phyloP scores from a whole-genome alignment of 64 coral and sea anemone species.

The Pocillopora verrucosa region DNA sequence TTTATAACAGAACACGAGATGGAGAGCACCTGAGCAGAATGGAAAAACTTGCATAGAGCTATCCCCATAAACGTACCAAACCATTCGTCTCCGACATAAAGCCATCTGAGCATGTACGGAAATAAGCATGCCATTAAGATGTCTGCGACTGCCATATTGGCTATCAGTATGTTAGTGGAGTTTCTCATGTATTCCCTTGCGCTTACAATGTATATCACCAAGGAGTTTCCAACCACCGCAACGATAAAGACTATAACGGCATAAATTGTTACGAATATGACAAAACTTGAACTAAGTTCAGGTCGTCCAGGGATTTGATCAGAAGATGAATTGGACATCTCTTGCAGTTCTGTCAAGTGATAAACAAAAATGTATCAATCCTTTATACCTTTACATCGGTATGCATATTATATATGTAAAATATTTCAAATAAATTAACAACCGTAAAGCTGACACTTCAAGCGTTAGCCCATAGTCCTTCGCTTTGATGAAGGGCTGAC shows the following conservation, averaged over 20 bases:
- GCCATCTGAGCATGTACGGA: constrained; percentile 70
- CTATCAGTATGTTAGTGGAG: constrained; percentile 85
- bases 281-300: constrained; percentile 13
- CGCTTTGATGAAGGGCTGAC: too few species aligned
- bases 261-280: constrained; percentile 38
- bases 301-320: neutral
- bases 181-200: constrained; percentile 68
- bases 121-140: constrained; percentile 61
- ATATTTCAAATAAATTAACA: too few species aligned
- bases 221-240: constrained; percentile 59
- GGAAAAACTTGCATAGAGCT: constrained; percentile 60
- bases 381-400: too few species aligned
- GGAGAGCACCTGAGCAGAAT: constrained; percentile 36
- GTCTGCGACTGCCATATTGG: constrained; percentile 83
- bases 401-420: too few species aligned
- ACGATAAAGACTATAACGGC: constrained; percentile 56
- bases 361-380: neutral
- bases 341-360: neutral
- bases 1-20: constrained; percentile 74
- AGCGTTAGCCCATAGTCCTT: too few species aligned
- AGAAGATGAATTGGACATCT: neutral
- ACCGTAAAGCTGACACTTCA: too few species aligned
- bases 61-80: constrained; percentile 62
- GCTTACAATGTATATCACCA: constrained; percentile 72
- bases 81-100: constrained; percentile 59